A percentile compares a stretch with the other conserved stretches of the same genome.
Conservation (phyloP, 2,113 vertebrate species). For the Urocolius indicus region DNA sequence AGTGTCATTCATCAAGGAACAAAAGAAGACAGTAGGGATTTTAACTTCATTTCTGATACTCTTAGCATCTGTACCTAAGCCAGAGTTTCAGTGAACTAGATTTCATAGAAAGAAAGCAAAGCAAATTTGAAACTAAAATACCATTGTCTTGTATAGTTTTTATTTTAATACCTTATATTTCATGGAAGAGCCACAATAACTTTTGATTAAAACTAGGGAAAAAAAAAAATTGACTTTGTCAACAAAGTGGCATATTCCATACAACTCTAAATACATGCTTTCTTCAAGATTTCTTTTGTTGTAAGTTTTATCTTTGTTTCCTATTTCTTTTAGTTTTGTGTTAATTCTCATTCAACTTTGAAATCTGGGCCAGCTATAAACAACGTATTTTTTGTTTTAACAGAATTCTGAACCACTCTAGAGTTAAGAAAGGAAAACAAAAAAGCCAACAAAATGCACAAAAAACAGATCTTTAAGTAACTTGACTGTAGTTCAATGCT, state of each 20-base stretch:
- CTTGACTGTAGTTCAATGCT: not conserved
- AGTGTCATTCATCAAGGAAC: not conserved
- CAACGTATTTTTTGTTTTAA: not conserved
- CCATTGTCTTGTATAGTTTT: not conserved
- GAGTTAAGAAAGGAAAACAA: not conserved
- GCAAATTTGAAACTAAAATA: not conserved
- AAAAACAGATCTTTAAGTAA: not conserved
- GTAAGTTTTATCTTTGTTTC: not conserved
- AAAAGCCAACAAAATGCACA: fast-evolving
- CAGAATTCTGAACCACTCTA: not conserved
- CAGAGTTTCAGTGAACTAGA: not conserved
- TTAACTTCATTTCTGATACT: not conserved
- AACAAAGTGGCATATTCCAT: not conserved
- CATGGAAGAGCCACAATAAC: not conserved
- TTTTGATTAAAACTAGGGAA: not conserved
- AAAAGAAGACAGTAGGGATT: not conserved
- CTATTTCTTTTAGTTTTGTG: not conserved
- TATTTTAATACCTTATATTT: not conserved
- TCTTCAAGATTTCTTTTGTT: not conserved
- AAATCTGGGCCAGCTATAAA: not conserved
- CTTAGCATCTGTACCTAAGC: not conserved
- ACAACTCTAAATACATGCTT: not conserved
- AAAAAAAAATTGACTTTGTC: not conserved
- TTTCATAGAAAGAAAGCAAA: not conserved
- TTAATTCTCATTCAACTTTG: not conserved